These are phyloP conservation scores for Homarus gammarus DNA, from an alignment of 2,888 invertebrate genomes.

Conservation along the genomic window DNA sequence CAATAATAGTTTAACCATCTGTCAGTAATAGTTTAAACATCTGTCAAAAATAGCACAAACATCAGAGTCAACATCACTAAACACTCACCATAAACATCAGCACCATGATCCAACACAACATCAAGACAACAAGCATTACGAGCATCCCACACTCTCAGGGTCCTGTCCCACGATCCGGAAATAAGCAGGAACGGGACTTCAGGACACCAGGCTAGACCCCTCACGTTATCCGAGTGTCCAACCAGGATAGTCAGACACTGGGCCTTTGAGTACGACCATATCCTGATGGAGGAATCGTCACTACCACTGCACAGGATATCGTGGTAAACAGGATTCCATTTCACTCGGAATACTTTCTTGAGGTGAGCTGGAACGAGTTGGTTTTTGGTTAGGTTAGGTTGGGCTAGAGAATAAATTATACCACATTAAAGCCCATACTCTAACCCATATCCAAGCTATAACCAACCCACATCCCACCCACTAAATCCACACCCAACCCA, in stretches of 20 bases:
- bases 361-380: slow-evolving; percentile 78
- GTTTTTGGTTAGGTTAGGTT: too few species aligned
- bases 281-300: slow-evolving; percentile 79
- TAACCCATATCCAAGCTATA: too few species aligned
- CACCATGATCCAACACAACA: slow-evolving; percentile 79
- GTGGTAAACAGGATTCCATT: slow-evolving; percentile 80
- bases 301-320: slow-evolving; percentile 80
- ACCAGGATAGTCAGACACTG: slow-evolving; percentile 78
- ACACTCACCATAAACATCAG: slow-evolving; percentile 81
- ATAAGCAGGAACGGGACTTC: slow-evolving; percentile 80
- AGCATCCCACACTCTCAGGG: slow-evolving; percentile 80
- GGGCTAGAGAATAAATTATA: too few species aligned
- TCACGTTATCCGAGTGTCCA: slow-evolving; percentile 79
- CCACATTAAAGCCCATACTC: too few species aligned
- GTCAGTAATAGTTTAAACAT: too few species aligned
- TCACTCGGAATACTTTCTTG: slow-evolving; percentile 80
- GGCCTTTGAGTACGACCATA: slow-evolving; percentile 80
- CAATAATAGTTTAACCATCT: too few species aligned
- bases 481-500: slow-evolving; percentile 16
- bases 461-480: background rate
- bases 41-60: too few species aligned
- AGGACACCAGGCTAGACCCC: slow-evolving; percentile 80
- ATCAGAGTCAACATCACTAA: too few species aligned
- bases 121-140: slow-evolving; percentile 79
- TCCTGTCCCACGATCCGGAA: slow-evolving; percentile 80